Base-by-base conservation (phyloP, 2,888 invertebrate species). In the Euzophera pinguis region DNA sequence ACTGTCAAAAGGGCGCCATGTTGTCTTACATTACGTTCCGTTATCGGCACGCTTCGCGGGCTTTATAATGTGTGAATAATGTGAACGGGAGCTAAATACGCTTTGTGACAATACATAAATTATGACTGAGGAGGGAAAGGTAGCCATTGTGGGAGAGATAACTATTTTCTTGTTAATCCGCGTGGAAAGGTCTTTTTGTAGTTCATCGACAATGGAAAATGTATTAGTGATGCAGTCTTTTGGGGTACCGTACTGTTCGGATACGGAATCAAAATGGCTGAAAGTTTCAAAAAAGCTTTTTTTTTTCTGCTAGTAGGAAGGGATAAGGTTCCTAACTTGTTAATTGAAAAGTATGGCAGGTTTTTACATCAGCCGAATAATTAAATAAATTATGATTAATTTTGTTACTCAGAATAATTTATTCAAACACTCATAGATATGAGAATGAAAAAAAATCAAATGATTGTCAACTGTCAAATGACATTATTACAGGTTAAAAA, bases 11-110 rank as follows among this genome's bases (percentile, higher is more conserved):
- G 63, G 65, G 64, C 78, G 83, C 84, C 85, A 81, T 85, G 78
- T 82, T 81, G 64, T 67, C 69, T 72, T 80, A 57, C 39, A 39
- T 16, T 67, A 76, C 78, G 75, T 75, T 74, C 68, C 74, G 73
- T 84, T 88, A 88, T 87, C 87, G 68, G 64, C 64, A 73, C 85
- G 84, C 79, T 81, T 73, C 73, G 75, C 71, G 70, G 84, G 84
- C 84, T 87, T 88, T 89, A 88, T 87, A 87, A 89, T 86, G 82
- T 84, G 87, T 87, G 87, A 89, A 84, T 87, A 88, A 89, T 84
- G 81, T 71, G 71, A 67, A 62, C 63, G 60, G 71, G 75, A 79
- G 81, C 81, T 87, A 86, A 87, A 87, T 86, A 87, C 81, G 78
- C 63, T 61, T 61, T 71, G 71, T 81, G 85, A 84, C 86, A 86